Percentiles rank a stretch among this genome's conserved stretches.
Conservation (phyloP, 1,140 invertebrate species). For the Lordiphosa stackelbergi region DNA sequence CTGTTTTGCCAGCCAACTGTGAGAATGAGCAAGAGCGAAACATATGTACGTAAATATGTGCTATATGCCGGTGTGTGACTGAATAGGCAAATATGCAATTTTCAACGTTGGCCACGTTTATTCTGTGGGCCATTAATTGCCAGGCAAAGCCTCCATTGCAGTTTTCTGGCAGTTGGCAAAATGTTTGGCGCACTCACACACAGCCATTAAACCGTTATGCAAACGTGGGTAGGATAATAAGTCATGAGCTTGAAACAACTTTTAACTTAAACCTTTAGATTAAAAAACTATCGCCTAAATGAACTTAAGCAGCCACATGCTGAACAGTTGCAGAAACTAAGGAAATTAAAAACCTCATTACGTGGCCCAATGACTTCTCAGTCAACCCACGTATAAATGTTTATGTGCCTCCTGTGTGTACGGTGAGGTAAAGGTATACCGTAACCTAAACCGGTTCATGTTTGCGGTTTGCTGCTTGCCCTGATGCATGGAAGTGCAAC, state of each 20-base stretch:
- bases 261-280: too few species aligned
- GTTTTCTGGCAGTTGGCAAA: conserved; percentile 44
- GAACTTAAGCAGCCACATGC: too few species aligned
- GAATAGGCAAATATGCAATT: conserved; percentile 34
- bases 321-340: too few species aligned
- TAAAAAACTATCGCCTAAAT: too few species aligned
- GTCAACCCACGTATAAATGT: background rate
- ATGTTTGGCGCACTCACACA: conserved; percentile 28
- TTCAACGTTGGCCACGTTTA: conserved; percentile 36
- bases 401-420: conserved; percentile 1
- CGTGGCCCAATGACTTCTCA: background rate
- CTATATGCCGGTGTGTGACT: conserved; percentile 7
- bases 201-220: background rate
- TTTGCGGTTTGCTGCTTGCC: conserved; percentile 30
- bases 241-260: too few species aligned
- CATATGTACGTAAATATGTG: conserved; percentile 1
- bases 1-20: conserved; percentile 26
- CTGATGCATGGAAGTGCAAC: conserved; percentile 33
- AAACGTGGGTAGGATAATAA: background rate
- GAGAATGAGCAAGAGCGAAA: conserved; percentile 4
- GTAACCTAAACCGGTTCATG: conserved; percentile 32
- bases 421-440: conserved; percentile 9
- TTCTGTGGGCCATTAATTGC: conserved; percentile 52
- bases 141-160: conserved; percentile 16
- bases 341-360: too few species aligned